These are phyloP conservation scores for Coregonus ussuriensis DNA, from an alignment of 2,797 vertebrate species.

Conservation along the genomic window DNA sequence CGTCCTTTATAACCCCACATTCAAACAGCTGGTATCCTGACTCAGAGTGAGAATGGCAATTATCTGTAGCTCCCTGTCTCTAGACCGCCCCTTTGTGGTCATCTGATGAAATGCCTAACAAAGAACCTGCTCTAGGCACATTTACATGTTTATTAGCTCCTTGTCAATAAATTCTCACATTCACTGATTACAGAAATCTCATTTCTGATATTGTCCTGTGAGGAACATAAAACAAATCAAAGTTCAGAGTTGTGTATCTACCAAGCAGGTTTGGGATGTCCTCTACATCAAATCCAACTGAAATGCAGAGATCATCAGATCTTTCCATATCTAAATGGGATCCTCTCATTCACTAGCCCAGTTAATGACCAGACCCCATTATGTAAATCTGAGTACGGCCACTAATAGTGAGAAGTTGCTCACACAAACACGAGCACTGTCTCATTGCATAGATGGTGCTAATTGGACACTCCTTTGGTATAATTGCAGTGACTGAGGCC, in stretches of 20 bases:
- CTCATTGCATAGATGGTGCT: slow-evolving; percentile 72
- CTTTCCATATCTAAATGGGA: slow-evolving; percentile 79
- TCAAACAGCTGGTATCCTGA: slow-evolving; percentile 35
- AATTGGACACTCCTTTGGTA: slow-evolving; percentile 78
- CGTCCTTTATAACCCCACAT: slow-evolving; percentile 53
- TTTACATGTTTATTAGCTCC: slow-evolving; percentile 1
- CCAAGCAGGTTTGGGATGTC: slow-evolving; percentile 16
- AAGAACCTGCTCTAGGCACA: background rate
- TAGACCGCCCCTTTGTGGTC: slow-evolving; percentile 78
- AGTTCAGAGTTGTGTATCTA: slow-evolving; percentile 44
- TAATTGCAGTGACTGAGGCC: slow-evolving; percentile 74
- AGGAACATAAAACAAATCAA: background rate
- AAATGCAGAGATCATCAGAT: slow-evolving; percentile 72
- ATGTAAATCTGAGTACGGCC: slow-evolving; percentile 76
- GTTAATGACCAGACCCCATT: slow-evolving; percentile 80
- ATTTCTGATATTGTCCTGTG: slow-evolving; percentile 49
- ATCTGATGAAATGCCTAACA: slow-evolving; percentile 27
- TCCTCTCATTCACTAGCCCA: slow-evolving; percentile 72
- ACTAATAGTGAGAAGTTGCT: slow-evolving; percentile 73
- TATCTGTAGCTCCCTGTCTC: slow-evolving; percentile 55
- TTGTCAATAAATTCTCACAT: slow-evolving; percentile 29
- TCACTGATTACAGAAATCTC: slow-evolving; percentile 31
- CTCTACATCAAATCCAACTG: slow-evolving; percentile 50
- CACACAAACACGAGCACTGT: slow-evolving; percentile 73
- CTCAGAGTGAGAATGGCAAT: slow-evolving; percentile 3